These are phyloP conservation scores for Branchellion lobata DNA, from an alignment of 2,888 invertebrate genomes.

Conservation along the genomic window DNA sequence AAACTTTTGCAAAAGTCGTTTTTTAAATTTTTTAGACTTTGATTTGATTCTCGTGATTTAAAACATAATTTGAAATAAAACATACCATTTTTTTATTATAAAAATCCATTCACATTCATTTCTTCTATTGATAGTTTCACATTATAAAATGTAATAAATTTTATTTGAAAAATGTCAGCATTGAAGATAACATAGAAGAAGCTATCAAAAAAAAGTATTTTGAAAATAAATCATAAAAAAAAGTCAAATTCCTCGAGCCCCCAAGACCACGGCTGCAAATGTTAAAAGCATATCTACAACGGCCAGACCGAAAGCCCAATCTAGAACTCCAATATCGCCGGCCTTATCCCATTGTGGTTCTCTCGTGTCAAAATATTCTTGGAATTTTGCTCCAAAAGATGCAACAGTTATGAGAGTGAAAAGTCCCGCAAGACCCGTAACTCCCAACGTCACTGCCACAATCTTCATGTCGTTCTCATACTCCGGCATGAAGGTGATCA, in stretches of 20 bases:
- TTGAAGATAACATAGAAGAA: neutral
- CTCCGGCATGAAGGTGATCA: slow-evolving; percentile 48
- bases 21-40: too few species aligned
- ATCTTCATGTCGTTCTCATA: slow-evolving; percentile 47
- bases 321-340: slow-evolving; percentile 45
- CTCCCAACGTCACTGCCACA: slow-evolving; percentile 43
- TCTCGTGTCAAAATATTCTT: slow-evolving; percentile 50
- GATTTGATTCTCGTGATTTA: too few species aligned
- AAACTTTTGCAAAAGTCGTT: too few species aligned
- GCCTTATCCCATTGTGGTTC: slow-evolving; percentile 40
- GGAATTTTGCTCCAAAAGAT: slow-evolving; percentile 49
- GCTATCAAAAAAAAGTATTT: neutral
- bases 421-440: slow-evolving; percentile 48
- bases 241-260: neutral
- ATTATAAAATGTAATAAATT: too few species aligned
- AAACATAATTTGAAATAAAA: too few species aligned
- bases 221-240: neutral
- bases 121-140: too few species aligned
- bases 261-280: slow-evolving; percentile 42
- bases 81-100: too few species aligned
- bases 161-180: too few species aligned
- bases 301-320: slow-evolving; percentile 51
- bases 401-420: slow-evolving; percentile 48
- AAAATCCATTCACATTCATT: too few species aligned
- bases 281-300: slow-evolving; percentile 46